phyloP scores from a whole-genome alignment of 2,113 vertebrate species.

The Tricholaema leucomelas region DNA sequence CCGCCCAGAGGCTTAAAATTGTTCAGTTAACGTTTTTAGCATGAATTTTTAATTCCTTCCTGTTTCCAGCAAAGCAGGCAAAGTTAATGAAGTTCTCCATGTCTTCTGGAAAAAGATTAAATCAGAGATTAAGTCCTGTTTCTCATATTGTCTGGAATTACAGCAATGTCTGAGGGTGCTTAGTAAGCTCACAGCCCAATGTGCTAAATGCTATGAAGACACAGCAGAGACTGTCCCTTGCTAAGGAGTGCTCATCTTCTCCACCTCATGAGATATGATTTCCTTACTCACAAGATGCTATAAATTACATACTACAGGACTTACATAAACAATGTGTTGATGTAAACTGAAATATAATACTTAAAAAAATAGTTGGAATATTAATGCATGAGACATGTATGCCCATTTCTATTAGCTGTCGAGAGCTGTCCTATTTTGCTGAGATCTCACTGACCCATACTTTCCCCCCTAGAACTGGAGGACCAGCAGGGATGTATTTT shows the following conservation, averaged over 20 bases:
- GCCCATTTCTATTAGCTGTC: not conserved
- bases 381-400: not conserved
- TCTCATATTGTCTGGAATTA: not conserved
- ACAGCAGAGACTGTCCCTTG: not conserved
- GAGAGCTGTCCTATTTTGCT: not conserved
- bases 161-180: not conserved
- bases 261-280: not conserved
- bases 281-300: conserved; percentile 6
- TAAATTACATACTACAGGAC: not conserved
- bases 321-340: conserved; percentile 11
- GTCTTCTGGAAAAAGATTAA: conserved; percentile 28
- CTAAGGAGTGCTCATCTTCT: not conserved
- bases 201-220: not conserved
- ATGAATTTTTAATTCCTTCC: conserved; percentile 17
- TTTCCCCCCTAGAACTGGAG: not conserved
- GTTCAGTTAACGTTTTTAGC: not conserved
- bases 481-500: not conserved
- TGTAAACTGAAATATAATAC: conserved; percentile 15
- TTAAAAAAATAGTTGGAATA: conserved; percentile 25
- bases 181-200: not conserved
- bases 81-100: conserved; percentile 3
- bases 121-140: not conserved
- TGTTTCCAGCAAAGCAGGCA: conserved; percentile 10
- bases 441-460: not conserved
- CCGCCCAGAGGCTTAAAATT: not conserved